A percentile compares a stretch with the other conserved stretches of the same genome.
Conservation (phyloP, 2,113 vertebrate species). For the Nicator chloris region DNA sequence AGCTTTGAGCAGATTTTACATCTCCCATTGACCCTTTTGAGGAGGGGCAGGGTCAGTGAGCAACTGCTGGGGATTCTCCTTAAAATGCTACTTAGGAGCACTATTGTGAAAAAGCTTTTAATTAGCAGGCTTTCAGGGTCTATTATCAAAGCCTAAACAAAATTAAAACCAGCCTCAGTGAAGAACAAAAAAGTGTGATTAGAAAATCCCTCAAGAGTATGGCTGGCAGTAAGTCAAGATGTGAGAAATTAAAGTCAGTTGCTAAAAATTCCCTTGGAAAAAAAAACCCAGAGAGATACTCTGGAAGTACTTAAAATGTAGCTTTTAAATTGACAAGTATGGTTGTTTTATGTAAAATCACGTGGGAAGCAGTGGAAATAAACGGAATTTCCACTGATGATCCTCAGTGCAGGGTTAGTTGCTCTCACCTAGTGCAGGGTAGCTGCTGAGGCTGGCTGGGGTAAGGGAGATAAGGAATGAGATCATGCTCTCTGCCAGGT, state of each 20-base stretch:
- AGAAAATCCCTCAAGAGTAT: constrained; percentile 53
- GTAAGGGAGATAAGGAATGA: not conserved
- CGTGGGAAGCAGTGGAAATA: not conserved
- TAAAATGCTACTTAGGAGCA: constrained; percentile 54
- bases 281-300: not conserved
- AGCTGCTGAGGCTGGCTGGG: not conserved
- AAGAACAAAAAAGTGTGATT: constrained; percentile 64
- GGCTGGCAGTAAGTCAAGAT: constrained; percentile 62
- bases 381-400: not conserved
- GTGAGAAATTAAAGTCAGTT: constrained; percentile 64
- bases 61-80: constrained; percentile 25
- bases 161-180: constrained; percentile 72
- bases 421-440: not conserved
- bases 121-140: constrained; percentile 67
- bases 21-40: not conserved
- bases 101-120: constrained; percentile 63
- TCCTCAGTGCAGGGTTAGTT: not conserved
- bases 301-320: constrained; percentile 27
- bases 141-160: constrained; percentile 65
- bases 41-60: not conserved
- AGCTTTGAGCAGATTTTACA: not conserved
- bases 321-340: not conserved
- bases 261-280: constrained; percentile 37
- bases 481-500: not conserved
- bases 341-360: not conserved